phyloP scores from a whole-genome alignment of 1,140 invertebrate genomes.

The Ceratina japonica region DNA sequence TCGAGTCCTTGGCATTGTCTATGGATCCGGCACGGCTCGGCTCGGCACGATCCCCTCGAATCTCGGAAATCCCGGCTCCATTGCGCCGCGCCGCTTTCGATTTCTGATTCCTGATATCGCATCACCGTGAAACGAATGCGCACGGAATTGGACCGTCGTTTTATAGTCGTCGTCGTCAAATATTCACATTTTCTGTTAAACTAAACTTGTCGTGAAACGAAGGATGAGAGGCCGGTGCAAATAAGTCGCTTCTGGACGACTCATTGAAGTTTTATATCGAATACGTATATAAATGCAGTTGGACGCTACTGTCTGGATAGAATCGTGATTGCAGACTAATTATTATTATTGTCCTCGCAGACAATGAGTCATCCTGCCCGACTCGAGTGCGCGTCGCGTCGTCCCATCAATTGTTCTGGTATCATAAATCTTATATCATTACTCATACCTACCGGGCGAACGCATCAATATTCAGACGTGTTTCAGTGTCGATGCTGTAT shows the following conservation, averaged over 20 bases:
- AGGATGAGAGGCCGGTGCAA: no score
- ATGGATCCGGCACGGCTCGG: constrained; percentile 33
- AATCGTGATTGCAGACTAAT: constrained; percentile 7
- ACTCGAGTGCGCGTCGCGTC: no score
- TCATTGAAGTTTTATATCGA: neutral
- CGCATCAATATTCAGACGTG: no score
- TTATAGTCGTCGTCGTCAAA: constrained; percentile 15
- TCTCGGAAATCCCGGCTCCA: constrained; percentile 14
- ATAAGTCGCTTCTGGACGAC: neutral
- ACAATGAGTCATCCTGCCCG: no score
- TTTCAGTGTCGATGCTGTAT: no score
- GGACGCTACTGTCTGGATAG: neutral
- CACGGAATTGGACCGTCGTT: neutral
- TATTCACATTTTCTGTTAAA: neutral
- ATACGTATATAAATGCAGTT: no score
- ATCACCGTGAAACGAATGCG: neutral
- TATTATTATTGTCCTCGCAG: neutral
- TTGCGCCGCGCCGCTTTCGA: neutral
- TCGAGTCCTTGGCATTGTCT: constrained; percentile 69
- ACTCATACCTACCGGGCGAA: no score
- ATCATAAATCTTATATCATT: no score
- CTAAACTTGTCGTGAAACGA: neutral
- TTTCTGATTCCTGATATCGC: neutral
- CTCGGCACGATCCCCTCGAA: constrained; percentile 9
- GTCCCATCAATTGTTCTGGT: no score